Evolutionary conservation across 2,888 invertebrate genomes (phyloP).

Genomic region (Drosophila picticornis): DNA sequence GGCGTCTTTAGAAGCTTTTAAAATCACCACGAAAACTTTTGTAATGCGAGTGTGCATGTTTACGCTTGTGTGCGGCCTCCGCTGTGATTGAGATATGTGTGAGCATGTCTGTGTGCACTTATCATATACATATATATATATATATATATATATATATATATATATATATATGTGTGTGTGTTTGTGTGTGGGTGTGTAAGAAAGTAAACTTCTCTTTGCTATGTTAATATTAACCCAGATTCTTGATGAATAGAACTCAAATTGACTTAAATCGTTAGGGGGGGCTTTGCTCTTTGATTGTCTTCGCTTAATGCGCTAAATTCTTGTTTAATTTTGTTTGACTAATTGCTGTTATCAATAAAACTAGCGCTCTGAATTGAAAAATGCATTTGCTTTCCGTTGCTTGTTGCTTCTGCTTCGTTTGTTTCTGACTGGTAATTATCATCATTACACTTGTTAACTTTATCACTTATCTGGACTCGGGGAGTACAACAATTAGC

Average conservation of each 20-base stretch:
- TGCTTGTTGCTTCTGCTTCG: background rate
- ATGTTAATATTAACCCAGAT: constrained; percentile 33
- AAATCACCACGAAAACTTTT: constrained; percentile 36
- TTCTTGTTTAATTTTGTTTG: background rate
- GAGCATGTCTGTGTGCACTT: background rate
- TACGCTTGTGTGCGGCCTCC: background rate
- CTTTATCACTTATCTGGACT: constrained; percentile 41
- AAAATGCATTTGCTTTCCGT: background rate
- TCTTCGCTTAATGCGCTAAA: background rate
- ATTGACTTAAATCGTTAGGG: background rate
- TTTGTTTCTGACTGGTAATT: constrained; percentile 32
- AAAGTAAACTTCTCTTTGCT: constrained; percentile 18
- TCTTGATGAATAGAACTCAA: background rate
- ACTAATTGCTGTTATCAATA: constrained; percentile 3
- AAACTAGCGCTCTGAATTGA: background rate
- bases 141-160: background rate
- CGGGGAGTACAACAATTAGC: constrained; percentile 46
- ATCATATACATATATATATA: background rate
- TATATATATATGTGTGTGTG: background rate
- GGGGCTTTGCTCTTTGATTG: background rate
- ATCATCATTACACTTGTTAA: constrained; percentile 50
- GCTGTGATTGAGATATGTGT: constrained; percentile 3
- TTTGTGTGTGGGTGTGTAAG: background rate
- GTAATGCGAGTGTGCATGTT: background rate
- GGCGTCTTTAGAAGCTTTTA: constrained; percentile 43